phyloP scores from a whole-genome alignment of 2,113 vertebrate species.

The crab-eating macaque (Macaca fascicularis) region DNA sequence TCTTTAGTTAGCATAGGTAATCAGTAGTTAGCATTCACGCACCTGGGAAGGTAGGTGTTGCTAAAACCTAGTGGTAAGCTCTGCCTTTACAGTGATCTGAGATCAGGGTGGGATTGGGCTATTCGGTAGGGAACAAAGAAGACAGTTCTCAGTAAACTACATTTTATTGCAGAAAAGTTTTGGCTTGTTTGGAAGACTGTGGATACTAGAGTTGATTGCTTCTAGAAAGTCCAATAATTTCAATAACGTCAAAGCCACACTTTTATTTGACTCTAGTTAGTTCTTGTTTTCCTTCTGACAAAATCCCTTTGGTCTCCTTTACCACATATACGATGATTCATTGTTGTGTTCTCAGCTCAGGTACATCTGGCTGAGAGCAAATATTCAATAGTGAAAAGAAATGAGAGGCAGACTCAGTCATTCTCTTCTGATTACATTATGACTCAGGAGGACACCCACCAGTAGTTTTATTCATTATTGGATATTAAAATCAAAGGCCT shows the following conservation, averaged over 20 bases:
- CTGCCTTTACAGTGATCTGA: not conserved
- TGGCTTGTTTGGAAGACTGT: not conserved
- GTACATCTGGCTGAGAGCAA: conserved; percentile 65
- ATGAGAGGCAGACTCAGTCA: conserved; percentile 53
- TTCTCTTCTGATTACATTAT: conserved; percentile 67
- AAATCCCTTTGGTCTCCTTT: conserved; percentile 33
- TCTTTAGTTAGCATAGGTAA: not conserved
- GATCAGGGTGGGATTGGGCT: not conserved
- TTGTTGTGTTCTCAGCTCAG: conserved; percentile 48
- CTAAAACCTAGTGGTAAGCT: not conserved
- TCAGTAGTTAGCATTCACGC: not conserved
- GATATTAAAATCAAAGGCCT: conserved; percentile 74
- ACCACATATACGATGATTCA: not conserved
- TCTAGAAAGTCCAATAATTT: conserved; percentile 10
- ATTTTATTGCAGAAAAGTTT: conserved; percentile 5
- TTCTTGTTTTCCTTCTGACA: conserved; percentile 52
- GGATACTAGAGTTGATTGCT: not conserved
- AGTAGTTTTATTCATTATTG: conserved; percentile 74
- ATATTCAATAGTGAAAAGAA: conserved; percentile 64
- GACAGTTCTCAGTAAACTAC: not conserved
- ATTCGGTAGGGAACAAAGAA: not conserved
- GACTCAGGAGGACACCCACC: conserved; percentile 71
- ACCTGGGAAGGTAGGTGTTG: not conserved
- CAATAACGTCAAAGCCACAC: conserved; percentile 35
- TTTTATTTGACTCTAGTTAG: conserved; percentile 52